Evolutionary conservation across 2,797 vertebrate species (phyloP).

Genomic region (Pterois miles): DNA sequence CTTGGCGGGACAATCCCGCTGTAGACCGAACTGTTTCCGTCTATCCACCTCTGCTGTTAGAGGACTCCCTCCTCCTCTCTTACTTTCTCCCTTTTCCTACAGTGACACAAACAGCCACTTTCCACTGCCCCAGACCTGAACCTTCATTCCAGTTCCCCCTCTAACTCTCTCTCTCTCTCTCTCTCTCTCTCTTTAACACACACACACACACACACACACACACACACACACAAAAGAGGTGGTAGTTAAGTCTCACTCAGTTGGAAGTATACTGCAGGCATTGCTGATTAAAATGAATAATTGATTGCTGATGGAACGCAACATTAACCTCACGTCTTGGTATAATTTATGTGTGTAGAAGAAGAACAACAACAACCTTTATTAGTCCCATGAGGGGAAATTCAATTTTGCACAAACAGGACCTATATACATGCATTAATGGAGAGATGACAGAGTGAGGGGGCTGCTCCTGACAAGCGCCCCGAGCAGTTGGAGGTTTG

Average conservation of each 20-base stretch:
- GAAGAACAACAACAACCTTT: no score
- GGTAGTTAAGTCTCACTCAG: no score
- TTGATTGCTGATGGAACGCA: neutral
- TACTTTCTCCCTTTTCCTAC: constrained; percentile 46
- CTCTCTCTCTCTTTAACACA: no score
- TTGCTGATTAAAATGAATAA: neutral
- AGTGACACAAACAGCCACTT: constrained; percentile 64
- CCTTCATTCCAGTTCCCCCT: constrained; percentile 42
- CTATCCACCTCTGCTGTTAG: constrained; percentile 60
- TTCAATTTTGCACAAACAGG: no score
- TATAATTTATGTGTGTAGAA: neutral
- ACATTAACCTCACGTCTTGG: neutral
- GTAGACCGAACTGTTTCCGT: constrained; percentile 72
- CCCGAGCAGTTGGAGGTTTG: no score
- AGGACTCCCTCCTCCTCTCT: constrained; percentile 46
- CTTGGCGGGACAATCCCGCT: constrained; percentile 71
- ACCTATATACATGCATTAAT: no score
- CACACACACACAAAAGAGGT: constrained; percentile 6
- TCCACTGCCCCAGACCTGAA: constrained; percentile 70
- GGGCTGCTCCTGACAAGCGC: no score
- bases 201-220: neutral
- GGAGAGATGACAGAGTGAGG: no score
- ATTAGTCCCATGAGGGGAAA: no score
- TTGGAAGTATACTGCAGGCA: neutral
- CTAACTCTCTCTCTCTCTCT: constrained; percentile 1